These are phyloP conservation scores for Bolborhynchus lineola DNA, from an alignment of 2,113 vertebrate genomes.

Conservation along the genomic window DNA sequence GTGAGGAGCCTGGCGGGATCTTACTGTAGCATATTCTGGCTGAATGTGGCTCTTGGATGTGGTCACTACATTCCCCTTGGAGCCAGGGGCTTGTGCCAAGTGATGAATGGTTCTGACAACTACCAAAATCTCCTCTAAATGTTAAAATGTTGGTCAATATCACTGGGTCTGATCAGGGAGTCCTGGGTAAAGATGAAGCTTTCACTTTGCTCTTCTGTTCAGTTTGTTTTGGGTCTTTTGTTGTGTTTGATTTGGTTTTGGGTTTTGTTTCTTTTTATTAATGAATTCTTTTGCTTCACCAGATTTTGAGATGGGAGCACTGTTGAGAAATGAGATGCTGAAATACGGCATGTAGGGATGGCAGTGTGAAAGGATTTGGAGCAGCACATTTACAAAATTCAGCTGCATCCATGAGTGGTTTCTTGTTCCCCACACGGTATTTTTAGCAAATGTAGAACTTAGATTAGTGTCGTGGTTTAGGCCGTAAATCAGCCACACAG, in stretches of 20 bases:
- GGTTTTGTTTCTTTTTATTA: not conserved
- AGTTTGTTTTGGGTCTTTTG: not conserved
- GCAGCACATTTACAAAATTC: not conserved
- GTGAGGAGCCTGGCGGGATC: not conserved
- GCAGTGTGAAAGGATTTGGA: fast-evolving
- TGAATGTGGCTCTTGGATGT: fast-evolving
- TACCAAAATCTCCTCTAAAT: not conserved
- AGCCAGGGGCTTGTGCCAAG: not conserved
- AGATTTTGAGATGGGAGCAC: not conserved
- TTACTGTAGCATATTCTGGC: not conserved
- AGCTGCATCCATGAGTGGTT: fast-evolving
- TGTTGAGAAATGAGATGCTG: not conserved
- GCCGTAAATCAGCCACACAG: no score
- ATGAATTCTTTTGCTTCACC: not conserved
- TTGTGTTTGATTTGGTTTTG: not conserved
- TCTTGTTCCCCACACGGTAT: not conserved
- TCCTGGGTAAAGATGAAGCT: not conserved
- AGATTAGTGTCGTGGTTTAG: no score
- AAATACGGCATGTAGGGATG: fast-evolving
- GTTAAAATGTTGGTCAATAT: not conserved
- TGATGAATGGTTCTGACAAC: not conserved
- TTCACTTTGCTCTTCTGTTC: not conserved
- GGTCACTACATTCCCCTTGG: not conserved
- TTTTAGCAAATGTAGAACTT: not conserved
- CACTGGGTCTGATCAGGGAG: fast-evolving